A percentile compares a stretch with the other conserved stretches of the same genome.
phyloP scores from a whole-genome alignment of 2,113 vertebrate species.

The Nipponia nippon region DNA sequence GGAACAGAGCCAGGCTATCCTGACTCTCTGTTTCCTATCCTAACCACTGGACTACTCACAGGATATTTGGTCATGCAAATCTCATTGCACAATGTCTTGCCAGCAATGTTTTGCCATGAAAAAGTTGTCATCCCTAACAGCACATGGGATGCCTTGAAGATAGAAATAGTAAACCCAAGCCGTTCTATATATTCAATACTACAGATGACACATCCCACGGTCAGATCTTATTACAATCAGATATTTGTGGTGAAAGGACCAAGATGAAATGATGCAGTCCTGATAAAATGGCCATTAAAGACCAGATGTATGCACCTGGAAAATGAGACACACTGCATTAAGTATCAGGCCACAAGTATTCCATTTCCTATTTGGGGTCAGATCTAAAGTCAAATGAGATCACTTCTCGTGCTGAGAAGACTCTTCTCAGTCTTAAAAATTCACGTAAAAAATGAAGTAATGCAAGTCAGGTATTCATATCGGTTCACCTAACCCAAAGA shows the following conservation, averaged over 20 bases:
- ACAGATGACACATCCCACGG: not conserved
- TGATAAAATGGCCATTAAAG: slow-evolving; percentile 54
- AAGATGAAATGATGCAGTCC: slow-evolving; percentile 53
- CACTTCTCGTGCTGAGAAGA: not conserved
- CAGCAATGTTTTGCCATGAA: slow-evolving; percentile 31
- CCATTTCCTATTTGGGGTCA: slow-evolving; percentile 41
- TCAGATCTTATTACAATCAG: slow-evolving; percentile 47
- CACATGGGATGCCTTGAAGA: not conserved
- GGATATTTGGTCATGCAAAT: slow-evolving; percentile 57
- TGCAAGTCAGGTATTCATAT: not conserved
- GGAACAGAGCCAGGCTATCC: slow-evolving; percentile 39
- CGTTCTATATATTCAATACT: not conserved
- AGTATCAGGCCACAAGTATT: slow-evolving; percentile 24
- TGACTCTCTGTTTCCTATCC: slow-evolving; percentile 44
- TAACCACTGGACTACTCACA: slow-evolving; percentile 54
- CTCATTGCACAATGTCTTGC: slow-evolving; percentile 43
- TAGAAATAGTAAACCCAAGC: not conserved
- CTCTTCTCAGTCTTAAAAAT: not conserved
- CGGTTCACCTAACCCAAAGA: not conserved
- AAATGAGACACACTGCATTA: slow-evolving; percentile 44
- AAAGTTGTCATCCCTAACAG: not conserved
- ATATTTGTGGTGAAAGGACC: slow-evolving; percentile 35
- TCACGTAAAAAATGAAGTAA: not conserved
- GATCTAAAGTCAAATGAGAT: slow-evolving; percentile 41
- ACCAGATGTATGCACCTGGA: slow-evolving; percentile 64